Percentiles rank a stretch among this genome's conserved stretches.
Evolutionary conservation across 2,797 vertebrate genomes (phyloP).

Genomic region (Tiaroga cobitis): DNA sequence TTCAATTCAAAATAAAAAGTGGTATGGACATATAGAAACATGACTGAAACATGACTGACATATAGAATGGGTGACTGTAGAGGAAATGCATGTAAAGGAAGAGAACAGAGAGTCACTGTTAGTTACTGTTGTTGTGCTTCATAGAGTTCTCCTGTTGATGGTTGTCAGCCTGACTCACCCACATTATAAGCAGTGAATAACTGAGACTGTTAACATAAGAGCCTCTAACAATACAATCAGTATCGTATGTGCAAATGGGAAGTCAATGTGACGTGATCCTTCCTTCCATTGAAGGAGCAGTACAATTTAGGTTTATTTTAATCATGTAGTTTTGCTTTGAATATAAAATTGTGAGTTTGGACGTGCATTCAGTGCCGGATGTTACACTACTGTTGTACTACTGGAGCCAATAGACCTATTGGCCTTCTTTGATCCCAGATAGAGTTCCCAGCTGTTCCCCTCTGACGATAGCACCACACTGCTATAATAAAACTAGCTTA

Average conservation of each 20-base stretch:
- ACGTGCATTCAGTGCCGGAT: background rate
- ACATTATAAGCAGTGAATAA: background rate
- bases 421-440: background rate
- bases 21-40: background rate
- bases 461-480: too few relatives aligned
- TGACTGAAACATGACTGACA: too few relatives aligned
- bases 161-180: background rate
- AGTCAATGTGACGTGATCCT: background rate
- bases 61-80: background rate
- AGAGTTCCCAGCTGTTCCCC: background rate
- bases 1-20: background rate
- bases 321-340: background rate
- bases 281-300: background rate
- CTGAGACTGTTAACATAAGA: background rate
- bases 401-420: background rate
- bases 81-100: background rate
- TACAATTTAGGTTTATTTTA: background rate
- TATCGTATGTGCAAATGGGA: background rate
- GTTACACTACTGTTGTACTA: background rate
- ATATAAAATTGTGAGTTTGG: background rate
- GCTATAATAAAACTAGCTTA: constrained; percentile 10
- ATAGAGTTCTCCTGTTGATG: background rate
- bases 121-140: constrained; percentile 1
- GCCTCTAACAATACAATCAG: background rate
- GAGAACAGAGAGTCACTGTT: background rate